Evolutionary conservation across 2,888 invertebrate species (phyloP), one percentile per base, ranked within the genome.

Genomic region (Poecilobothrus nobilitatus): DNA sequence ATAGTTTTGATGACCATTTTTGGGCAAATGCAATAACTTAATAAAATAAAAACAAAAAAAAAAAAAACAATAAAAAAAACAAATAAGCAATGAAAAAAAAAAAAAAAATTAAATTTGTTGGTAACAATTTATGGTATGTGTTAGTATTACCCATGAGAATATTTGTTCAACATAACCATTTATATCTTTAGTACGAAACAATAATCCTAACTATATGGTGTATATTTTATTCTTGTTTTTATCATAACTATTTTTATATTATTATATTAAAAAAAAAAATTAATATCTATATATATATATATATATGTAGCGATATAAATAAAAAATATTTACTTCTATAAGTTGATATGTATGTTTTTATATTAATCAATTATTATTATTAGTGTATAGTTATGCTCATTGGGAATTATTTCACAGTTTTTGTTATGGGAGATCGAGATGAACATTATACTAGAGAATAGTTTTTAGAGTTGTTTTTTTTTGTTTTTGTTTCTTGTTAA

Each of bases 91-190:
- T n/a, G n/a, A n/a, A 53, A 53, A 53, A n/a, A 53, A n/a, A 53
- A n/a, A 53, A 12, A 18, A 53, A 53, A 53, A 18, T 18, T 3
- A n/a, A 53, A 18, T 53, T 53, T 8, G 12, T 12, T 18, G 53
- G 12, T 53, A 53, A 53, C 53, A 53, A 53, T 53, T 53, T 53
- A 53, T 53, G 53, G 53, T 53, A 53, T 53, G 53, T 53, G 53
- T 53, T 53, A 53, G 53, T 18, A 53, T 53, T 53, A 53, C 53
- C 53, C 53, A 53, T 53, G 53, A 53, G 53, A 53, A 53, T 53
- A 53, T 53, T 53, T 53, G 53, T 53, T 18, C 15, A 53, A 5
- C 53, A 53, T 53, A 53, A 53, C 53, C 53, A 53, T 53, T 53
- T 53, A 53, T 53, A 15, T 53, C 53, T 3, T 8, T 41, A 27